Evolutionary conservation across 2,797 vertebrate genomes (phyloP), one percentile per base, ranked within the genome.

Genomic region (Acanthurus leucopareius): DNA sequence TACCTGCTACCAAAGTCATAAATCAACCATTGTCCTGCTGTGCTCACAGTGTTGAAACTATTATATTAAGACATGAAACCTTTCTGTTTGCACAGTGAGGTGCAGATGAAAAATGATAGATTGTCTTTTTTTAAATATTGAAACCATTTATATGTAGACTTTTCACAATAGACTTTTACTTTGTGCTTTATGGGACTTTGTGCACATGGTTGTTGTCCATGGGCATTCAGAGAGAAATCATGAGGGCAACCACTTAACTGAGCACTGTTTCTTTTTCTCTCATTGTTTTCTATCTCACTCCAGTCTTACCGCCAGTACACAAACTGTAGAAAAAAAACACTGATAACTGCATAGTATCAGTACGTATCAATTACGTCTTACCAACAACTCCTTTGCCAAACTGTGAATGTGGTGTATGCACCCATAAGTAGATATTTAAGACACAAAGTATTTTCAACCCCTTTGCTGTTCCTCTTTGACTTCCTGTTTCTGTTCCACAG

Each of bases 11-110:
- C 54, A 45, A 72, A 84, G 64, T 81, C 60, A 68, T 71, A 25
- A 61, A 76, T 68, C 45, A 72, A 32, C 16, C 35, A 49, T 59
- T 74, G 25, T 59, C 71, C 78, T 57, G 73, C 79, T 88, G 77
- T 76, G 86, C 88, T 92, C 90, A 90, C 87, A 88, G 88, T 93
- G 84, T 86, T 80, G 42, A 80, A 82, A 69, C 59, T 61, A 77
- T 72, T 63, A 64, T 19, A 66, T 80, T 69, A 88, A 87, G 83
- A 86, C 78, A 81, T 68, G 28, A 79, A 67, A 73, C 54, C 42
- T 64, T 72, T 82, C 58, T 73, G 62, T 79, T 81, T 79, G 71
- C 52, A 28, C 84, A 82, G 66, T 82, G 62, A 63, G 42, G 69
- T 76, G 65, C 79, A 73, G 61, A 82, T 87, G 47, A 71, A 57